These are phyloP conservation scores for Monochamus saltuarius DNA, from an alignment of 1,140 invertebrate species.

Conservation along the genomic window DNA sequence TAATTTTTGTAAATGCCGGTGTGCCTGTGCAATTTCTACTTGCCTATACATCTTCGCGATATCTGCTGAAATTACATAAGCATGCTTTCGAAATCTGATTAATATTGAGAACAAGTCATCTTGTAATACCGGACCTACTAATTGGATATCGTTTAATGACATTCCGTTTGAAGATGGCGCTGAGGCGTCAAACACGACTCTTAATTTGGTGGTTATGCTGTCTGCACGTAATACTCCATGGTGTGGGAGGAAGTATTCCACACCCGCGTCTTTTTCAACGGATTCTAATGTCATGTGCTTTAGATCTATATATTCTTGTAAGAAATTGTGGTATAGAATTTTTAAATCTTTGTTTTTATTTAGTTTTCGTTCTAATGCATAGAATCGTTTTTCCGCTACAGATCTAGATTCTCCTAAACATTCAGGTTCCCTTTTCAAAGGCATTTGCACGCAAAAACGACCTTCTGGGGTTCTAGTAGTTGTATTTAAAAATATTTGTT, in stretches of 20 bases:
- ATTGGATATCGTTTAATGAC: slow-evolving; percentile 42
- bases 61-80: slow-evolving; percentile 48
- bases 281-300: slow-evolving; percentile 2
- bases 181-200: slow-evolving; percentile 49
- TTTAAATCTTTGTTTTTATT: slow-evolving; percentile 2
- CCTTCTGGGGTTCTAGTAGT: neutral
- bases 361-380: slow-evolving; percentile 13
- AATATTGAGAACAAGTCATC: slow-evolving; percentile 45
- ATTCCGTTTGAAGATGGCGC: slow-evolving; percentile 30
- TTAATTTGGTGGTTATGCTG: slow-evolving; percentile 42
- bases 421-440: neutral
- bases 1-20: slow-evolving; percentile 28
- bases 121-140: slow-evolving; percentile 39
- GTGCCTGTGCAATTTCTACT: slow-evolving; percentile 42
- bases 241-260: slow-evolving; percentile 46
- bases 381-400: neutral
- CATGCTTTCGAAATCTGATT: slow-evolving; percentile 50
- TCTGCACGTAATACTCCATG: slow-evolving; percentile 40
- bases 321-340: neutral
- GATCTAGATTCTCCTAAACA: neutral
- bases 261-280: neutral
- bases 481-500: neutral
- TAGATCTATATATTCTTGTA: slow-evolving; percentile 12
- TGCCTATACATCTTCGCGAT: slow-evolving; percentile 51
- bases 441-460: slow-evolving; percentile 5